Evolutionary conservation across 2,113 vertebrate genomes (phyloP).

Genomic region (Clarias batrachus): DNA sequence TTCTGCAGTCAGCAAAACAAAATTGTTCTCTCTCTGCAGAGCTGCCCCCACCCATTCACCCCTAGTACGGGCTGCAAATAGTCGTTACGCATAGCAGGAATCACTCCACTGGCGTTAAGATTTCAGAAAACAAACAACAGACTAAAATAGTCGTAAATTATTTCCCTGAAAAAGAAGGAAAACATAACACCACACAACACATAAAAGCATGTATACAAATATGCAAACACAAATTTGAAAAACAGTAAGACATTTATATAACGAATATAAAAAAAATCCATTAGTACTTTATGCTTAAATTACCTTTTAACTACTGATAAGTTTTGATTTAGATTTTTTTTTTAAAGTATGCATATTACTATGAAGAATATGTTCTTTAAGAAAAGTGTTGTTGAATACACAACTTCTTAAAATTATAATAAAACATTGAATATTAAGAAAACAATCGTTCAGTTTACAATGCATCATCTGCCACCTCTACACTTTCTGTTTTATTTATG

Average conservation of each 20-base stretch:
- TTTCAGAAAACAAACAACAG: slow-evolving; percentile 32
- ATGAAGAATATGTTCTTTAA: no score
- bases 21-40: slow-evolving; percentile 67
- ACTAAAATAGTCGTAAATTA: not conserved
- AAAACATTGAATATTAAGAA: no score
- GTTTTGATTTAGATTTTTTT: no score
- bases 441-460: no score
- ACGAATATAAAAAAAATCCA: not conserved
- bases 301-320: not conserved
- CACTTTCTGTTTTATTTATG: no score
- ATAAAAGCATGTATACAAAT: not conserved
- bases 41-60: slow-evolving; percentile 48
- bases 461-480: no score
- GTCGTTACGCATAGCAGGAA: slow-evolving; percentile 73
- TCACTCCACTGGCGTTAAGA: slow-evolving; percentile 56
- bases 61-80: slow-evolving; percentile 59
- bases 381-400: no score
- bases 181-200: not conserved
- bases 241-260: not conserved
- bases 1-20: slow-evolving; percentile 80
- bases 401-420: no score
- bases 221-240: not conserved
- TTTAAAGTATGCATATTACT: no score
- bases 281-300: not conserved
- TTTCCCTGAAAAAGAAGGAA: not conserved